Base-by-base conservation (phyloP, 2,797 vertebrate species). In the Peromyscus aztecus region DNA sequence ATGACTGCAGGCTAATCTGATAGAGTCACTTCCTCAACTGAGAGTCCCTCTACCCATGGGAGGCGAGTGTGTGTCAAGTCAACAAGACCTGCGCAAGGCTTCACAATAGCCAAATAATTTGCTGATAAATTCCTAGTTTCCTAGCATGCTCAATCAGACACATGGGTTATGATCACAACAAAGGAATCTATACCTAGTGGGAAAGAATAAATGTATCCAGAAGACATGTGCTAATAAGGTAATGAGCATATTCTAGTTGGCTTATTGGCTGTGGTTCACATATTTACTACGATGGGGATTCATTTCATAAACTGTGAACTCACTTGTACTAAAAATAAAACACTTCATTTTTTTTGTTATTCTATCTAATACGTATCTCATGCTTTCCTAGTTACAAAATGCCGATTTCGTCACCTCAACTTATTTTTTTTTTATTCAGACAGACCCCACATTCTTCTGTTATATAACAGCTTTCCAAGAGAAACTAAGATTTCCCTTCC, bases 141-240 rank as follows among this genome's bases (percentile, higher is more conserved):
- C 16, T 27, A 52, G 81, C 9, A 37, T 90, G 49, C 46, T 75
- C 67, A 27, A 76, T 29, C 37, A 90, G 43, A 57, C 46, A 37
- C 2, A 55, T 46, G 40, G 16, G 6, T 84, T 85, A 49, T 43
- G 43, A 85, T 59, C 46, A 65, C 57, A 96, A 65, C n/a, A 55
- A 77, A 92, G 67, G 61, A 59, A 96, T 67, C 11, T 77, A 19
- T 46, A 46, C 24, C 37, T 49, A 94, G 37, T 57, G 24, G 24
- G 10, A 69, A 97, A 93, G 13, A 93, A 78, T 80, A 89, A 95
- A 85, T 40, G 55, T 55, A 75, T 34, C 23, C 67, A 88, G 46
- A 96, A 97, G 49, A 94, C n/a, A 82, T 86, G 73, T 82, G 77
- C 90, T 94, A 76, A 83, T 95, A 75, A 75, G 90, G 81, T 86